A percentile compares a stretch with the other conserved stretches of the same genome.
Evolutionary conservation across 1,140 invertebrate species (phyloP).

Genomic region (Pogonus chalceus): DNA sequence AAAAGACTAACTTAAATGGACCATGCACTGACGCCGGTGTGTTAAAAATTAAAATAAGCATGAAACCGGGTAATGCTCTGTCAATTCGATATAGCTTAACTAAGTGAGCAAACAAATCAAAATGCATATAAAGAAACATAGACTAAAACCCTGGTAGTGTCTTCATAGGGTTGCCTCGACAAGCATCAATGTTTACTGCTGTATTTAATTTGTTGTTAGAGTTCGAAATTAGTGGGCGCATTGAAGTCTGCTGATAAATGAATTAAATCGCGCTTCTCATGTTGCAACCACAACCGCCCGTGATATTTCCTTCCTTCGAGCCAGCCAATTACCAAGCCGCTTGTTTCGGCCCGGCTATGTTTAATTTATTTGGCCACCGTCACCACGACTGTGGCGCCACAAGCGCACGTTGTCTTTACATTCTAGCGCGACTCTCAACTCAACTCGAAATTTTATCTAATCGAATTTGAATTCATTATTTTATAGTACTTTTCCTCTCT

Average conservation of each 20-base stretch:
- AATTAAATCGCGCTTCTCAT: slow-evolving; percentile 3
- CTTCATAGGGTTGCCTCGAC: neutral
- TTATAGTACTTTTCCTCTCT: too few relatives aligned
- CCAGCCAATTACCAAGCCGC: neutral
- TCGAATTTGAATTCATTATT: slow-evolving; percentile 4
- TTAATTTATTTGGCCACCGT: slow-evolving; percentile 4
- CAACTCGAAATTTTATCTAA: slow-evolving; percentile 5
- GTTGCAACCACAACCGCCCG: neutral
- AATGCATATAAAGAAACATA: too few relatives aligned
- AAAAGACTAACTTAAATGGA: too few relatives aligned
- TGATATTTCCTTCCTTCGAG: neutral
- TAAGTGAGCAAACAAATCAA: too few relatives aligned
- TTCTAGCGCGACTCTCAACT: too few relatives aligned
- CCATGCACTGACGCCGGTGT: too few relatives aligned
- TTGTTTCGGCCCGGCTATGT: neutral
- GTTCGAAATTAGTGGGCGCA: slow-evolving; percentile 6
- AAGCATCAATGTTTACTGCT: neutral
- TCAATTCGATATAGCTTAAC: too few relatives aligned
- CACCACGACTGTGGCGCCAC: too few relatives aligned
- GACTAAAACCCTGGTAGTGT: neutral
- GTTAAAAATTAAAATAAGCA: too few relatives aligned
- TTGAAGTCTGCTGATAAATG: slow-evolving; percentile 7
- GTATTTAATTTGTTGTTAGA: slow-evolving; percentile 2
- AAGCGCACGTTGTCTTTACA: slow-evolving; percentile 1
- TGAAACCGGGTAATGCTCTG: too few relatives aligned